Base-by-base conservation (phyloP, 2,797 vertebrate species). In the Synaphobranchus kaupii region DNA sequence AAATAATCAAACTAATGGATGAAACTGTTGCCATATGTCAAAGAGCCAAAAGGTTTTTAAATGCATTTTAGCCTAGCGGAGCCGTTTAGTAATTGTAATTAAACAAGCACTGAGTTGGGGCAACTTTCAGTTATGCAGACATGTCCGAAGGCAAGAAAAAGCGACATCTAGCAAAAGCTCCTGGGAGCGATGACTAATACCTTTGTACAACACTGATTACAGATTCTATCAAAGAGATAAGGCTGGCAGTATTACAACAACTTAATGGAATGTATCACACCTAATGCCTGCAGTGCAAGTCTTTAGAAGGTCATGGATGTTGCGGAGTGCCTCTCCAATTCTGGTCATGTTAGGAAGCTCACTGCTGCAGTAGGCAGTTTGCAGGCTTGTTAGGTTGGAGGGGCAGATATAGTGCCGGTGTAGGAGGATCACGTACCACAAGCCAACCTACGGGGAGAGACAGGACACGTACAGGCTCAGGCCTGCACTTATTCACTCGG, bases 1-100 rank as follows among this genome's bases (percentile, higher is more conserved):
- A 81, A 50, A 28, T 50, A 81, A 81, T 81, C 78, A n/a, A 44
- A 48, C 47, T 81, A 81, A 81, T 81, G 44, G 44, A 50, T 25
- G 78, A 81, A 81, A 50, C 78, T 4, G 44, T 81, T 81, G 78
- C 47, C 78, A 28, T 48, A 81, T 81, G 78, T 81, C 47, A n/a
- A 48, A 20, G 20, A 48, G 78, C 78, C 78, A 48, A 50, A 81
- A 44, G 4, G 31, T 44, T 81, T 78, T 81, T 81, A 17, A 25
- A 50, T 4, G 22, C 47, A 22, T 22, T 81, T 25, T 2, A 50
- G 47, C 4, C 20, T 34, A 48, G 78, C 47, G 10, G 78, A 81
- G 44, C 47, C 3, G 5, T 3, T 78, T 22, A 71, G n/a, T 6
- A 71, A 71, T 39, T 13, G 13, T 34, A 39, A 34, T 73, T 73